These are phyloP conservation scores for Sebastes vulpes DNA, from an alignment of 2,797 vertebrate species.

Conservation along the genomic window DNA sequence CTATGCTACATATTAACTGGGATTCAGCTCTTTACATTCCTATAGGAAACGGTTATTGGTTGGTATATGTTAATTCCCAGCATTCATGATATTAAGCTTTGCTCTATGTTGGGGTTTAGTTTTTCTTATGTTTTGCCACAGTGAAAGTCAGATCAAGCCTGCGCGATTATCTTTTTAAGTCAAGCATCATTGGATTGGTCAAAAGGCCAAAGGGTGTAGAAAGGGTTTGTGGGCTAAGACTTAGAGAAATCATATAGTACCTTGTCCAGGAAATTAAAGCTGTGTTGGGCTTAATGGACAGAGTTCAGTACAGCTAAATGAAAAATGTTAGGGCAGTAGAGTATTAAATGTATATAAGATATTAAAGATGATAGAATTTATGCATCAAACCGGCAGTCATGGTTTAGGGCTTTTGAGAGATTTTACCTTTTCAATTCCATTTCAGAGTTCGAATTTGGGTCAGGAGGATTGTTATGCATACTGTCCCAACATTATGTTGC, in stretches of 20 bases:
- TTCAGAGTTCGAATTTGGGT: not conserved
- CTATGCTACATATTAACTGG: not conserved
- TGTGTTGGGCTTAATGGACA: constrained; percentile 8
- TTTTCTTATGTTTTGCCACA: not conserved
- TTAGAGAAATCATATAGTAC: not conserved
- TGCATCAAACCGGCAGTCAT: not conserved
- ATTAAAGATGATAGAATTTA: not conserved
- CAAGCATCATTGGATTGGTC: constrained; percentile 4
- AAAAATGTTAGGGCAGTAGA: constrained; percentile 2
- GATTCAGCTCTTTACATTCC: constrained; percentile 8
- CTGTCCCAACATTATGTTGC: not conserved
- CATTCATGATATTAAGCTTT: constrained; percentile 1
- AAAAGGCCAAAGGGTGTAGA: constrained; percentile 12
- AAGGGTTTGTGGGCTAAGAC: constrained; percentile 13
- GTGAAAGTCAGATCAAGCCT: constrained; percentile 5
- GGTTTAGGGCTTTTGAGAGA: not conserved
- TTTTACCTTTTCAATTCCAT: constrained; percentile 19
- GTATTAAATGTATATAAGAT: not conserved
- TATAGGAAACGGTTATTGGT: constrained; percentile 1
- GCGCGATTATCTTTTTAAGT: not conserved
- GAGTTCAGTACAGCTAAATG: not conserved
- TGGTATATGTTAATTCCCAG: not conserved
- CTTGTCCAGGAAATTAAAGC: constrained; percentile 8
- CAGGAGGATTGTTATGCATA: not conserved
- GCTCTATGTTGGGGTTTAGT: not conserved